Percentiles rank a stretch among this genome's conserved stretches.
Evolutionary conservation across 2,888 invertebrate species (phyloP).

Genomic region (Catonia carolina): DNA sequence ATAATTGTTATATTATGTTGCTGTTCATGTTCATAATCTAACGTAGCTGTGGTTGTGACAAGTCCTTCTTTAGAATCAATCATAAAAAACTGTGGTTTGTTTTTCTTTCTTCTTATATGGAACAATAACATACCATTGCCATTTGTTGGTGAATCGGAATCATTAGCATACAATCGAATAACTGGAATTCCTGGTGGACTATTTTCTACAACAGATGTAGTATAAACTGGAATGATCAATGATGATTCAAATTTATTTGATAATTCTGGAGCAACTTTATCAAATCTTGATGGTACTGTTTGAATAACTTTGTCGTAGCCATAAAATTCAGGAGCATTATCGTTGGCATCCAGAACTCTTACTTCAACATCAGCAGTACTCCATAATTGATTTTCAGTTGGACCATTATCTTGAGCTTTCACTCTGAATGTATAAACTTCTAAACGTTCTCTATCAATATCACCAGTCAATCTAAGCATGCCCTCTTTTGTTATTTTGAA

Average conservation of each 20-base stretch:
- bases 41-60: slow-evolving; percentile 63
- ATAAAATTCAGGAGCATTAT: slow-evolving; percentile 73
- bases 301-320: slow-evolving; percentile 53
- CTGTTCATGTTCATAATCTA: slow-evolving; percentile 62
- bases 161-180: slow-evolving; percentile 71
- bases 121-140: slow-evolving; percentile 81
- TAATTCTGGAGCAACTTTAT: slow-evolving; percentile 44
- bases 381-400: slow-evolving; percentile 52
- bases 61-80: slow-evolving; percentile 82
- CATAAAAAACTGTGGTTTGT: slow-evolving; percentile 55
- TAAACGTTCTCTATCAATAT: slow-evolving; percentile 66
- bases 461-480: slow-evolving; percentile 65
- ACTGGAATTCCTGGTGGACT: slow-evolving; percentile 66
- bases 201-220: slow-evolving; percentile 67
- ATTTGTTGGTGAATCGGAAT: slow-evolving; percentile 69
- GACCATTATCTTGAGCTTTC: slow-evolving; percentile 66
- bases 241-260: slow-evolving; percentile 48
- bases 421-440: slow-evolving; percentile 65
- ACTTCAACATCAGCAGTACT: slow-evolving; percentile 73
- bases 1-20: slow-evolving; percentile 69
- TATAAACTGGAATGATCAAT: slow-evolving; percentile 63
- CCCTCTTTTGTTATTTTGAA: slow-evolving; percentile 63
- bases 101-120: slow-evolving; percentile 60
- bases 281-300: slow-evolving; percentile 29
- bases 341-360: slow-evolving; percentile 74